Conservation (phyloP, 2,113 vertebrate species). For the Rhineura floridana region DNA sequence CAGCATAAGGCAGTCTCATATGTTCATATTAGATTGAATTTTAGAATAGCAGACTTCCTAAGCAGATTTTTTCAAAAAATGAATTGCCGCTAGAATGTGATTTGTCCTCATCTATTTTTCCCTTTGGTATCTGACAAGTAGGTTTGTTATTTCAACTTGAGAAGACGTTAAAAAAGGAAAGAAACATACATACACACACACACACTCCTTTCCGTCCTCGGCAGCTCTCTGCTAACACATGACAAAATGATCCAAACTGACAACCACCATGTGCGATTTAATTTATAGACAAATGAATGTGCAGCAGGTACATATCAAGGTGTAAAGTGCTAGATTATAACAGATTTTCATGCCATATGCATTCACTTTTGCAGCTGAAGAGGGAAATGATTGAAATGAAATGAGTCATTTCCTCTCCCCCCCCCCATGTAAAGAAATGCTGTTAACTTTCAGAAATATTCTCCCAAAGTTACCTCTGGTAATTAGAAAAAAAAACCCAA, state of each 20-base stretch:
- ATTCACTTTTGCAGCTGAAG: slow-evolving; percentile 62
- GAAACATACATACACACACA: too few relatives aligned
- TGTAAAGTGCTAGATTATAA: slow-evolving; percentile 72
- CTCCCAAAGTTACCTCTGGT: slow-evolving; percentile 36
- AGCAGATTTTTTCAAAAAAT: slow-evolving; percentile 5
- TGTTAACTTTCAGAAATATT: slow-evolving; percentile 48
- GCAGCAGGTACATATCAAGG: slow-evolving; percentile 75
- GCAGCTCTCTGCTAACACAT: slow-evolving; percentile 44
- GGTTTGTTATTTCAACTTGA: slow-evolving; percentile 44
- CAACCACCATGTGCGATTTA: slow-evolving; percentile 70
- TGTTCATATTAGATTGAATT: neutral
- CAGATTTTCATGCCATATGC: slow-evolving; percentile 75
- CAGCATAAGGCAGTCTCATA: neutral
- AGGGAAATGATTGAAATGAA: slow-evolving; percentile 43
- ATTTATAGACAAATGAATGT: slow-evolving; percentile 75
- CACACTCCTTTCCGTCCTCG: neutral
- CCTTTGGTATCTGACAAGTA: slow-evolving; percentile 28
- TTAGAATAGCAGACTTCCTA: slow-evolving; percentile 4
- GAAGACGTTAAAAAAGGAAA: neutral
- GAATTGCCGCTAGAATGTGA: neutral
- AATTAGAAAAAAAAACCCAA: slow-evolving; percentile 9
- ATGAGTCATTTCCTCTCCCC: slow-evolving; percentile 23
- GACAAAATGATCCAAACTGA: slow-evolving; percentile 67
- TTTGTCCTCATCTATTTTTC: neutral
- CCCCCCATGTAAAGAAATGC: slow-evolving; percentile 34